Base-by-base conservation (phyloP, 2,113 vertebrate species). In the Egretta garzetta region DNA sequence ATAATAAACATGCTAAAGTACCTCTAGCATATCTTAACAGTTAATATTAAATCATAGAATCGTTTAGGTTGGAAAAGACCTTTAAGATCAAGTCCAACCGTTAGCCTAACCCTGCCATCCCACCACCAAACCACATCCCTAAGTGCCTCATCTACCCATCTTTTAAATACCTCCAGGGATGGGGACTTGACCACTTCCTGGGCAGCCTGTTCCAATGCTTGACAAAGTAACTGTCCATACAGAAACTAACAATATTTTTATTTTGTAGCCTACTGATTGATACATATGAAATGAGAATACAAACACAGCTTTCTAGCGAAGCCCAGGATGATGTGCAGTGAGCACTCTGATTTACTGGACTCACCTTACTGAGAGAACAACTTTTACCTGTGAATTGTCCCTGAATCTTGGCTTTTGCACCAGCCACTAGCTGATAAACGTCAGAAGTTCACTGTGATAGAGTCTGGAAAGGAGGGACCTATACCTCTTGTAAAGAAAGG, bases 391-490 rank as follows among this genome's bases (percentile, higher is more conserved):
- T 37, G 68, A 89, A 67, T 55, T 87, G 56, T 39, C 60, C 73
- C 77, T 64, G 56, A 89, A 77, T 37, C 37, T 95, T 86, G 75
- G 45, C 45, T 92, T 94, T 86, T 91, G 86, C 66, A 92, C 71
- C 33, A 80, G 66, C 4, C 84, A 14, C 68, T 62, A 21, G 53
- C 56, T 86, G 66, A 76, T 43, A 49, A 82, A 62, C 37, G 45
- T 59, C 62, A 90, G 28, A 71, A 92, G 45, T 39, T 86, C 39
- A 86, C 49, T n/a, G 43, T 27, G 22, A 85, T 2, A 64, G 32
- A 84, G 24, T 33, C 33, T 76, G 49, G 66, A 80, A 81, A 88
- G 35, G 22, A 82, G 37, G 49, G 63, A 86, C 37, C 80, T 58
- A 19, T 6, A 37, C 19, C 35, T 68, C 10, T 62, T 45, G 33